Base-by-base conservation (phyloP, 2,797 vertebrate genomes). In the Lutjanus campechanus region DNA sequence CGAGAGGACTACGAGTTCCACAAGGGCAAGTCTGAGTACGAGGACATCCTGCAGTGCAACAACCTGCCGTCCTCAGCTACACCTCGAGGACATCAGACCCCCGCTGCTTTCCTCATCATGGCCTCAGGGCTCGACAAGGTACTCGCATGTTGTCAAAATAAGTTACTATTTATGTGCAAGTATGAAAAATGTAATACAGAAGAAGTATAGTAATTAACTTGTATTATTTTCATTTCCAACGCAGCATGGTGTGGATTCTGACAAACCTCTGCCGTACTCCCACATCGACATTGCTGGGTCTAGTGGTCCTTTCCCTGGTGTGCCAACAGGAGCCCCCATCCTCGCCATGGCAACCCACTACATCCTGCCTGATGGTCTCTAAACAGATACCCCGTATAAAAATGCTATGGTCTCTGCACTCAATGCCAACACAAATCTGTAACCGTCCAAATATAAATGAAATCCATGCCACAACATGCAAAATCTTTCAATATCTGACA, bases 21-120 rank as follows among this genome's bases (percentile, higher is more conserved):
- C 89, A 94, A 95, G 62, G 96, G 96, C 17, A 94, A 95, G 88
- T 97, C 96, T 9, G 96, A 96, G 86, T 97, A 97, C 1, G 96
- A 97, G 88, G 96, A 97, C 1, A 93, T 96, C 29, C 92, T 97
- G 69, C 96, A 96, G 93, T 77, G 75, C 89, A 96, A 96, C 94
- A 96, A 96, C 90, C 90, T 95, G 80, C 94, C 96, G 0, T 97
- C 96, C 20, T 89, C 95, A 0, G 89, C 88, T 6, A 96, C 96
- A 2, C 95, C 96, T 16, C 92, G 96, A 7, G 96, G 96, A 67
- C 96, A 97, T 85, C 96, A 97, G 86, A 66, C 94, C n/a, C 96
- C 96, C 1, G 93, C 96, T 0, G 96, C 96, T 11, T 97, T 97
- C 91, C 96, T 97, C 91, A 95, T 96, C 89, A 95, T 97, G 96